Conservation (phyloP, 2,888 invertebrate genomes). For the Sinohyriopsis cumingii region DNA sequence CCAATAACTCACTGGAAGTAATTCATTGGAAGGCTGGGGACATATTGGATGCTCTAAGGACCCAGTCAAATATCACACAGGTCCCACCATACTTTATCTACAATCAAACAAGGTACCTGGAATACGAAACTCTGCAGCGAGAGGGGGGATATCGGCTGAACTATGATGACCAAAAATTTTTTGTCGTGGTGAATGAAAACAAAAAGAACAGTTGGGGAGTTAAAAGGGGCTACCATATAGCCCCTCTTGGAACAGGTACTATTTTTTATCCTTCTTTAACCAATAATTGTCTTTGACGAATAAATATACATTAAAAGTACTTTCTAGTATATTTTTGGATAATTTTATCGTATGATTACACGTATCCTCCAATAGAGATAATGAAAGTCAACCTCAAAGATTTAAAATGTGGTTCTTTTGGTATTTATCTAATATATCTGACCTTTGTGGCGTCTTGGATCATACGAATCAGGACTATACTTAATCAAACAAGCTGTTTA, state of each 20-base stretch:
- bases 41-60: constrained; percentile 30
- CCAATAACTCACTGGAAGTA: constrained; percentile 40
- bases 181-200: constrained; percentile 27
- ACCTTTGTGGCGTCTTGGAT: no score
- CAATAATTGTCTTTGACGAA: no score
- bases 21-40: constrained; percentile 47
- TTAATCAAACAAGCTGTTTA: no score
- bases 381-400: no score
- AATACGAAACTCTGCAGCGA: constrained; percentile 19
- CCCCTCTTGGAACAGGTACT: constrained; percentile 14
- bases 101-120: constrained; percentile 28
- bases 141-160: constrained; percentile 25
- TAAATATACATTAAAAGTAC: no score
- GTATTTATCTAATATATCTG: no score
- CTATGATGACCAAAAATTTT: constrained; percentile 22
- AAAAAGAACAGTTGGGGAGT: constrained; percentile 26
- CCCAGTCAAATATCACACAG: constrained; percentile 10
- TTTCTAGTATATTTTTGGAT: no score
- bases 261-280: no score
- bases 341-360: no score
- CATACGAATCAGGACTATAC: no score
- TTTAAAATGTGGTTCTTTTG: no score
- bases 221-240: constrained; percentile 26
- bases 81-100: constrained; percentile 23
- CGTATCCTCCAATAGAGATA: no score